A percentile compares a stretch with the other conserved stretches of the same genome.
These are phyloP conservation scores for Agrotis segetum DNA, from an alignment of 2,888 invertebrate species.

Conservation along the genomic window DNA sequence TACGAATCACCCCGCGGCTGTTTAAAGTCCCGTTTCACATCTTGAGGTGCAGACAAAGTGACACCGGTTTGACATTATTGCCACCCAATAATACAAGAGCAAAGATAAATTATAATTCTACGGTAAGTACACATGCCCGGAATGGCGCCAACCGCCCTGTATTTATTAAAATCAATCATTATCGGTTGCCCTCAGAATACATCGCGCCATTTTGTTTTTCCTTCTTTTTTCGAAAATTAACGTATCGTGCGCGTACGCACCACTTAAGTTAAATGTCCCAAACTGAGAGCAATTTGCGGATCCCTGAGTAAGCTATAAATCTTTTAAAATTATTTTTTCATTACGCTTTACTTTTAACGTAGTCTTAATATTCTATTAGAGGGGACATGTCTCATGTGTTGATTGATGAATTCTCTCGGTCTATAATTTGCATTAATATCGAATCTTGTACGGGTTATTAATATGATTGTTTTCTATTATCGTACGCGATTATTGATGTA, in stretches of 20 bases:
- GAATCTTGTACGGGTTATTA: slow-evolving; percentile 26
- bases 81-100: slow-evolving; percentile 49
- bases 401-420: slow-evolving; percentile 66
- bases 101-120: slow-evolving; percentile 55
- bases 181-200: slow-evolving; percentile 71
- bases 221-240: slow-evolving; percentile 75
- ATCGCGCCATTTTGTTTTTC: slow-evolving; percentile 73
- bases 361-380: slow-evolving; percentile 86
- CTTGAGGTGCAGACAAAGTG: slow-evolving; percentile 53
- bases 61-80: slow-evolving; percentile 55
- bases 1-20: slow-evolving; percentile 10
- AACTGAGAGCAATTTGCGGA: slow-evolving; percentile 87
- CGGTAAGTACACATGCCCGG: slow-evolving; percentile 45
- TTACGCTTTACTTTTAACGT: slow-evolving; percentile 73
- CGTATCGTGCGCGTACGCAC: slow-evolving; percentile 82
- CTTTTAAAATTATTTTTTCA: slow-evolving; percentile 89
- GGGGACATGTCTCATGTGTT: slow-evolving; percentile 66
- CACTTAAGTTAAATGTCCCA: slow-evolving; percentile 89
- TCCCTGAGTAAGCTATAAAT: slow-evolving; percentile 90
- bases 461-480: slow-evolving; percentile 39
- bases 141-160: slow-evolving; percentile 70
- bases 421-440: slow-evolving; percentile 54
- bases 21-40: slow-evolving; percentile 17
- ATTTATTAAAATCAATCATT: slow-evolving; percentile 81
- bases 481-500: slow-evolving; percentile 22